Conservation (phyloP, 2,113 vertebrate species). For the Echinops telfairi region DNA sequence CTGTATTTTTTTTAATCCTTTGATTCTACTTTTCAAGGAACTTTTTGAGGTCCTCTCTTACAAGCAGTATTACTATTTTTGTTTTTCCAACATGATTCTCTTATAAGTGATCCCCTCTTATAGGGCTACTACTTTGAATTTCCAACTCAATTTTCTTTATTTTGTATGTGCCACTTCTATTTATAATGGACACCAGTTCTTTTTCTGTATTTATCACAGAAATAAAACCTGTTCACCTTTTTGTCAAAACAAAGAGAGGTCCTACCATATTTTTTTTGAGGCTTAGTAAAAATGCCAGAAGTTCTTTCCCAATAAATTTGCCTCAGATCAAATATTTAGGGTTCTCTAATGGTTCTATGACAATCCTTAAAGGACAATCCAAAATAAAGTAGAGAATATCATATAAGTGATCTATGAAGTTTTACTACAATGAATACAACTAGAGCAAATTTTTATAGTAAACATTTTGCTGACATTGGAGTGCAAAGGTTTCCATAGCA, state of each 20-base stretch:
- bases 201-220: slow-evolving; percentile 7
- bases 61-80: neutral
- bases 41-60: neutral
- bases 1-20: too few species aligned
- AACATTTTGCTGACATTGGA: slow-evolving; percentile 1
- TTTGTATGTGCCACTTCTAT: neutral
- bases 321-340: slow-evolving; percentile 39
- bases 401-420: neutral
- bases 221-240: neutral
- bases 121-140: neutral
- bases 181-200: slow-evolving; percentile 11
- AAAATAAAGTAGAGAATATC: slow-evolving; percentile 36
- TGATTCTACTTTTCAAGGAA: too few species aligned
- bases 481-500: slow-evolving; percentile 23
- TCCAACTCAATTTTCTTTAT: neutral
- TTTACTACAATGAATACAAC: slow-evolving; percentile 34
- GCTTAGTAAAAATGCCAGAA: neutral
- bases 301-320: slow-evolving; percentile 24
- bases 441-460: slow-evolving; percentile 33
- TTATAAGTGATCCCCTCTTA: neutral
- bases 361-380: neutral
- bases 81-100: slow-evolving; percentile 26
- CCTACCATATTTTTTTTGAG: neutral
- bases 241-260: slow-evolving; percentile 9
- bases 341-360: neutral